Evolutionary conservation across 1,140 invertebrate species (phyloP).

Genomic region (Neodiprion virginianus): DNA sequence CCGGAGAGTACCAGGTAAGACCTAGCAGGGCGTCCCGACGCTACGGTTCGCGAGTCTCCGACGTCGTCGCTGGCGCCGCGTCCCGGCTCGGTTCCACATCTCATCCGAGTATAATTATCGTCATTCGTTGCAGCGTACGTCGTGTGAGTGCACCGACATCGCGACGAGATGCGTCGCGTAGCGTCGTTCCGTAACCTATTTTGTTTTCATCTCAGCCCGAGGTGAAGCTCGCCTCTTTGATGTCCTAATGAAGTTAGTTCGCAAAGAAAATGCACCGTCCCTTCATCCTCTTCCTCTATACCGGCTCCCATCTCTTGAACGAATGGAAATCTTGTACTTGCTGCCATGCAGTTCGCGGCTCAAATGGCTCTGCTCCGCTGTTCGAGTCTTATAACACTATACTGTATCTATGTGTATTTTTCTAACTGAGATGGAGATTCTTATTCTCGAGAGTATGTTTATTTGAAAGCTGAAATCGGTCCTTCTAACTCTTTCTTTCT

Average conservation of each 20-base stretch:
- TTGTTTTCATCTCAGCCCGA: slow-evolving; percentile 10
- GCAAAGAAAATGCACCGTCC: slow-evolving; percentile 34
- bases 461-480: no score
- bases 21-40: background rate
- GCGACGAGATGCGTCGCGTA: background rate
- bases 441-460: no score
- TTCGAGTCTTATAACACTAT: slow-evolving; percentile 5
- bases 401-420: no score
- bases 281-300: background rate
- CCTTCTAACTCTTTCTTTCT: no score
- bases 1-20: background rate
- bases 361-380: slow-evolving; percentile 19
- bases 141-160: background rate
- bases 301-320: background rate
- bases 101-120: slow-evolving; percentile 11
- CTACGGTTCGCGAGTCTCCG: background rate
- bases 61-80: background rate
- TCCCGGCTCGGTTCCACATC: background rate
- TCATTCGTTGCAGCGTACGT: background rate
- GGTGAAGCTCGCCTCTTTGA: slow-evolving; percentile 33
- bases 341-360: background rate
- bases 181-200: background rate
- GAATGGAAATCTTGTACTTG: background rate
- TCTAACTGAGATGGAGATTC: no score
- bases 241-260: slow-evolving; percentile 41